Evolutionary conservation across 2,797 vertebrate genomes (phyloP).

Genomic region (Hypotaenidia okinawae): DNA sequence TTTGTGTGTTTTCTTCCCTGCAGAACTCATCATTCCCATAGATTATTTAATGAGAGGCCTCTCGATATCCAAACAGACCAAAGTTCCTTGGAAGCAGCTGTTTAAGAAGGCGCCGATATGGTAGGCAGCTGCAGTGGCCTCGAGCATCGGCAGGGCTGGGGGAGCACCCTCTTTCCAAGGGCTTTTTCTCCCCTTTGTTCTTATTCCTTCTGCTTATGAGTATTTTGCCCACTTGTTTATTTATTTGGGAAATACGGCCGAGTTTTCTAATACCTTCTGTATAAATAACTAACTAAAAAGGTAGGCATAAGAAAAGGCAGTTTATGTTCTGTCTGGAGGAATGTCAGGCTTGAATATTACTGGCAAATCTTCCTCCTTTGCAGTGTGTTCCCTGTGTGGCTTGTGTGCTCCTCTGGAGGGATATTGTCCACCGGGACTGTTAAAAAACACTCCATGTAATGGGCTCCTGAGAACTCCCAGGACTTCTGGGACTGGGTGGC

Average conservation of each 20-base stretch:
- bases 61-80: slow-evolving; percentile 81
- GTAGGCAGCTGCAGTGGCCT: slow-evolving; percentile 69
- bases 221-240: neutral
- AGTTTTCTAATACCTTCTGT: neutral
- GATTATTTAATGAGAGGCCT: slow-evolving; percentile 83
- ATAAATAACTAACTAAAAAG: neutral
- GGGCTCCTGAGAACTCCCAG: neutral
- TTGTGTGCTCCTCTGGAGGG: neutral
- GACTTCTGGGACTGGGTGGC: neutral
- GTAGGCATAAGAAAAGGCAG: neutral
- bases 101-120: slow-evolving; percentile 91
- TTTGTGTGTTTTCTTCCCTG: neutral
- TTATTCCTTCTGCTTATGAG: neutral
- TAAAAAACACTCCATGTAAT: neutral
- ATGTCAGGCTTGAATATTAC: neutral
- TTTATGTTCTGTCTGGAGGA: neutral
- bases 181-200: neutral
- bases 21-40: slow-evolving; percentile 87
- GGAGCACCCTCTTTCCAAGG: neutral
- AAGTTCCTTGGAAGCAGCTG: slow-evolving; percentile 89
- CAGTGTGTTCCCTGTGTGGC: neutral
- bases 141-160: neutral
- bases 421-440: neutral
- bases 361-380: neutral
- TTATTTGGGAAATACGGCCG: neutral